Conservation (phyloP, 2,888 invertebrate species). For the Drosophila paranaensis region DNA sequence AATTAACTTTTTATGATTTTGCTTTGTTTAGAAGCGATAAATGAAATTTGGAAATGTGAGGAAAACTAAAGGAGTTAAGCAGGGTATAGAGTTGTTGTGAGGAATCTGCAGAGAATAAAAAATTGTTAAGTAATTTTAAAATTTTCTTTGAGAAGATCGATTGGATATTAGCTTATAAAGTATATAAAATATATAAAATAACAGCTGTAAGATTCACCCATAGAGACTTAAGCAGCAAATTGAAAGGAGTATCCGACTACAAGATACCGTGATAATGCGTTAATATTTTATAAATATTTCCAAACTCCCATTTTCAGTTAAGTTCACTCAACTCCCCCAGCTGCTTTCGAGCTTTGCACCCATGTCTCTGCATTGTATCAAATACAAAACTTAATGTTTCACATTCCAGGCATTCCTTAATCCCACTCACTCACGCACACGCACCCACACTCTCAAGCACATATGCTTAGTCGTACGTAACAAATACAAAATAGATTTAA, state of each 20-base stretch:
- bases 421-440: constrained; percentile 27
- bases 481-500: constrained; percentile 77
- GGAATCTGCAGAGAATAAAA: too few relatives aligned
- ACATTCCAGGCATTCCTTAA: constrained; percentile 34
- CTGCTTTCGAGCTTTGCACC: neutral
- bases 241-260: too few relatives aligned
- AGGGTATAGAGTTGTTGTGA: neutral
- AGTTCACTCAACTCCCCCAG: neutral
- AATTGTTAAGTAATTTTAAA: too few relatives aligned
- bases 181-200: too few relatives aligned
- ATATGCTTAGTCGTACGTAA: constrained; percentile 58
- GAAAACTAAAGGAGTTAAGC: neutral
- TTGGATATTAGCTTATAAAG: too few relatives aligned
- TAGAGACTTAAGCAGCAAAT: too few relatives aligned
- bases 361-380: neutral
- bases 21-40: constrained; percentile 10
- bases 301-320: neutral
- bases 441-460: constrained; percentile 25
- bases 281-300: too few relatives aligned
- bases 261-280: too few relatives aligned
- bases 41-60: constrained; percentile 7
- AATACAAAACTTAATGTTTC: constrained; percentile 21
- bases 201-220: too few relatives aligned
- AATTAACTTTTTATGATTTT: constrained; percentile 22
- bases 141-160: too few relatives aligned